phyloP scores from a whole-genome alignment of 2,113 vertebrate genomes.

The Bubo blakistoni region DNA sequence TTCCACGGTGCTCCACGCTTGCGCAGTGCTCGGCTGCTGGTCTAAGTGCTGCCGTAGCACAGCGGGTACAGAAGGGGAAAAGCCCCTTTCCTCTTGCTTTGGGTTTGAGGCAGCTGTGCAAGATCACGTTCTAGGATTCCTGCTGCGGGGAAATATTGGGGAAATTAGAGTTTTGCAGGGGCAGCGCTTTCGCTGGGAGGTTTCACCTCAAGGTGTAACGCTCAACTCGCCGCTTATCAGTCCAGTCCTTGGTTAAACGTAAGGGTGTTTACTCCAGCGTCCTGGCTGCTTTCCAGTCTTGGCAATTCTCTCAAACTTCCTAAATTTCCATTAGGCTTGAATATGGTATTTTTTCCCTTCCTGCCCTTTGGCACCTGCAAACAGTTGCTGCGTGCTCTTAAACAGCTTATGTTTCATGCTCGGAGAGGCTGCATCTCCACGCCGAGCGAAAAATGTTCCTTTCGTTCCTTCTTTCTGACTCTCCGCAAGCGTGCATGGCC shows the following conservation, averaged over 20 bases:
- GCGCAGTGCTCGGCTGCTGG: neutral
- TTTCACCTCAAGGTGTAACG: neutral
- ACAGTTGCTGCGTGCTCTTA: neutral
- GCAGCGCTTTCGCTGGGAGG: neutral
- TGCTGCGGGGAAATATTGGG: neutral
- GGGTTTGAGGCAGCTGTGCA: neutral
- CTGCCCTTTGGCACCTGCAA: conserved; percentile 22
- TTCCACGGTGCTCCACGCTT: neutral
- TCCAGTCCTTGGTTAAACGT: neutral
- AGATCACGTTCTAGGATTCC: neutral
- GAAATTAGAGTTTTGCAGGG: rapidly evolving
- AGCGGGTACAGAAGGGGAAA: neutral
- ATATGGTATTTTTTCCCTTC: neutral
- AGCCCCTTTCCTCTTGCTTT: neutral
- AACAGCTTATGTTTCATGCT: neutral
- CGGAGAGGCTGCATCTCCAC: neutral
- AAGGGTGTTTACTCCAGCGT: neutral
- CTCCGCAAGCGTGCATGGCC: neutral
- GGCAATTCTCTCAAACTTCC: neutral
- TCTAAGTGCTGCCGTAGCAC: neutral
- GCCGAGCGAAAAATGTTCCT: neutral
- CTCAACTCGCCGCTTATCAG: rapidly evolving
- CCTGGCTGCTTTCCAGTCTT: neutral
- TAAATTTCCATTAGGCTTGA: neutral
- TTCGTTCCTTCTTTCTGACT: neutral